Conservation (phyloP, 2,797 vertebrate genomes). For the Mergus octosetaceus region DNA sequence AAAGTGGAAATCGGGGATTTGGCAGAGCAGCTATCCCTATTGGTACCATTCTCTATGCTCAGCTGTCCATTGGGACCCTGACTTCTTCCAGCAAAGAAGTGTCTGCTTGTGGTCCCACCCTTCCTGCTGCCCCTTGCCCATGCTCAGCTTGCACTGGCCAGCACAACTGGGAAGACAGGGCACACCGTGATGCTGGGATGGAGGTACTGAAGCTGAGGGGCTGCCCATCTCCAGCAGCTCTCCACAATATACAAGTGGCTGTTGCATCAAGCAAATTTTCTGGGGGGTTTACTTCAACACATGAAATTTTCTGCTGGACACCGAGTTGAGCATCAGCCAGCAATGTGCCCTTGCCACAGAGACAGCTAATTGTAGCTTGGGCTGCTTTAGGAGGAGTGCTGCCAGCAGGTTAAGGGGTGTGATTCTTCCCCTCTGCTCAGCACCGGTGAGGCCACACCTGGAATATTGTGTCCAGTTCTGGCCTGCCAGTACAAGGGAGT, state of each 20-base stretch:
- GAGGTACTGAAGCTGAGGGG: background rate
- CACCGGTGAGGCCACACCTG: background rate
- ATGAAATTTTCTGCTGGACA: background rate
- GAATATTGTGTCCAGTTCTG: background rate
- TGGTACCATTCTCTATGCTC: background rate
- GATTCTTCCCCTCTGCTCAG: background rate
- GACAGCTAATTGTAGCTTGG: background rate
- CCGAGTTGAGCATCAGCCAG: background rate
- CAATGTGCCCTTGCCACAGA: background rate
- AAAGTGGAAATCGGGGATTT: background rate
- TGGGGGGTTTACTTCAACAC: background rate
- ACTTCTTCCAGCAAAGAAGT: background rate
- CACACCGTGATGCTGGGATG: background rate
- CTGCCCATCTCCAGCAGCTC: background rate
- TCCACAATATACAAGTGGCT: background rate
- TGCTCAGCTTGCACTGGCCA: background rate
- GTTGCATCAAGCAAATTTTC: background rate
- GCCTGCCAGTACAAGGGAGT: background rate
- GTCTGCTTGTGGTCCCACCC: rapidly evolving
- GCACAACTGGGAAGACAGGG: background rate
- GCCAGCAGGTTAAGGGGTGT: background rate
- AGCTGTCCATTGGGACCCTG: background rate
- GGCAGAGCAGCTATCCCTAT: background rate
- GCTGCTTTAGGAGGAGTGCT: background rate
- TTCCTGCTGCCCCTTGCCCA: background rate